Evolutionary conservation across 2,113 vertebrate genomes (phyloP), one percentile per base, ranked within the genome.

Genomic region (Peucedramus taeniatus): DNA sequence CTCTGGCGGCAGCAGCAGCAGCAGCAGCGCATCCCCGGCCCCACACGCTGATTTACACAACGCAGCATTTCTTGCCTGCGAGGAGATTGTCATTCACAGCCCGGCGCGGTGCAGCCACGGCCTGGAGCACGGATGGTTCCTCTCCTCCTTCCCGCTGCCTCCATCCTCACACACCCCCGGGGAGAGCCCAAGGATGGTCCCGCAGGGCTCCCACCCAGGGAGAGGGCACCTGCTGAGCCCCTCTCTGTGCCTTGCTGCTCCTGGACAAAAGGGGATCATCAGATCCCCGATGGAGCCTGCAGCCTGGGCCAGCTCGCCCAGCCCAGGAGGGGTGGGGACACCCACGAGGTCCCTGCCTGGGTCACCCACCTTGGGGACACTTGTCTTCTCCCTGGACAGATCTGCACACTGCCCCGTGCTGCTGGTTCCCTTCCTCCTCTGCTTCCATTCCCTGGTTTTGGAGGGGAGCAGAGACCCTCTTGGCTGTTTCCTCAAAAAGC

Each of bases 41-140:
- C 87, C 3, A 1, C 5, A 4, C 30, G 1, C 82, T 57, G 87
- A 44, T 82, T 74, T 77, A 49, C 54, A 59, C 76, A n/a, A 4
- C 30, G 10, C 50, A 56, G 83, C 64, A 0, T 45, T 80, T 95
- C 86, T 49, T 60, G 83, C 71, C 87, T 30, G 74, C 12, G 0
- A 64, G 90, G 14, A 81, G 40, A 78, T 90, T 68, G 86, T 70
- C 20, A 94, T 81, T 80, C 93, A 70, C 66, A 71, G 88, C 79
- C 83, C 12, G 16, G 66, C 39, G 13, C 23, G 33, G 14, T 60
- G 74, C 93, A 77, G 90, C 71, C 72, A 2, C 10, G 1, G 56
- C 4, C 10, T 7, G 51, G 35, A 80, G 65, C 65, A 11, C 35
- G 40, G 68, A 13, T 2, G 33, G 50, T 0, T 3, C 31, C 26